Evolutionary conservation across 92 coral and sea anemone species (phyloP).

Genomic region (Palythoa caribaeorum): DNA sequence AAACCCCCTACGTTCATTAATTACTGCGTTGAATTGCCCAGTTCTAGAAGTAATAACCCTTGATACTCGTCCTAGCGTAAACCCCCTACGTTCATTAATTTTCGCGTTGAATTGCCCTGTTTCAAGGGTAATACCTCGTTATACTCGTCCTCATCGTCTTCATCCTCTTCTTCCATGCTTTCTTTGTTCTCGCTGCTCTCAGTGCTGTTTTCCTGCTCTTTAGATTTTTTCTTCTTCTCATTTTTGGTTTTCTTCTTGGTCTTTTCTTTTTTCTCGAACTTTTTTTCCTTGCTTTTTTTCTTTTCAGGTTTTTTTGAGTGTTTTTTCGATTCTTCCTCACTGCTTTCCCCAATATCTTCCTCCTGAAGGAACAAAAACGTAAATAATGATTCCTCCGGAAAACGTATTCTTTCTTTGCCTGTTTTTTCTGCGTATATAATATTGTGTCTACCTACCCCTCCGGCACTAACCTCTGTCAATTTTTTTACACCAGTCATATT

Average conservation of each 20-base stretch:
- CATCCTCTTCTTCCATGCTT: not conserved
- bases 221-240: not conserved
- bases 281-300: too few relatives aligned
- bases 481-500: too few relatives aligned
- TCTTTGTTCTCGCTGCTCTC: not conserved
- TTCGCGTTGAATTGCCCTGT: not conserved
- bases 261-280: not conserved
- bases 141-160: not conserved
- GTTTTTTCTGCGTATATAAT: not conserved
- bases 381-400: not conserved
- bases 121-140: not conserved
- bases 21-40: not conserved
- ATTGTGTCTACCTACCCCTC: too few relatives aligned
- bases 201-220: slow-evolving; percentile 4
- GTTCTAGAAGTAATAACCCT: not conserved
- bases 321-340: not conserved
- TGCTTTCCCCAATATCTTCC: slow-evolving; percentile 1
- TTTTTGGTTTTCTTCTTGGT: not conserved
- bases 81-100: not conserved
- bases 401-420: too few relatives aligned
- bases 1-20: not conserved
- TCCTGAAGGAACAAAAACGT: not conserved
- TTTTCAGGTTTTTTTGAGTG: not conserved
- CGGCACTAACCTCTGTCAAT: too few relatives aligned
- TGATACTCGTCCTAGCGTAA: too few relatives aligned